Base-by-base conservation (phyloP, 2,888 invertebrate species). In the Gari tellinella region DNA sequence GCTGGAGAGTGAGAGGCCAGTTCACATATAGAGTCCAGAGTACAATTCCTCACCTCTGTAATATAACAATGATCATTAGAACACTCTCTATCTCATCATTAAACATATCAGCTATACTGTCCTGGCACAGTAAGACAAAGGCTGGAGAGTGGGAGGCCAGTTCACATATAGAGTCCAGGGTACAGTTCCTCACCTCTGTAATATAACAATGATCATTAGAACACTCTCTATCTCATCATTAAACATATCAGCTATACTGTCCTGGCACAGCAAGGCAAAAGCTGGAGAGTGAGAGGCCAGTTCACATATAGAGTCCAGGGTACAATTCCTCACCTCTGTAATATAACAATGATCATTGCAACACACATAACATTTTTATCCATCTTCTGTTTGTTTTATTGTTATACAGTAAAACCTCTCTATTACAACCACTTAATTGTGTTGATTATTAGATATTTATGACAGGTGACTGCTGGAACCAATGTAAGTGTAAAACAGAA, bases 41-140 rank as follows among this genome's bases (percentile, higher is more conserved):
- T 95, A 0, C 98, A 98, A 69, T 96, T 97, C 72, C 99, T 95
- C 0, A 99, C 99, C 94, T 98, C 97, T 94, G 91, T 25, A 90
- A 87, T 26, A n/a, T 96, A 83, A 99, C 99, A 1, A 99, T 98
- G 88, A 97, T 96, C 64, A 99, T 93, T 21, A 98, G 94, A 14
- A 99, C 99, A 90, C 97, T 97, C 92, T 99, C 98, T 80, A 99
- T 99, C 94, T 99, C 99, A 90, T 99, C 99, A 92, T 99, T 99
- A 92, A 99, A 99, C 99, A 99, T 99, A 91, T 99, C 99, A 1
- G 99, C 99, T 49, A 99, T 94, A 90, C 98, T 99, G 92, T 99
- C 99, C 38, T 99, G 93, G 0, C 97, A 96, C 31, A 96, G 95
- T 12, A 82, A 69, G 1, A 99, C 97, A 93, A 99, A 98, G 43